Evolutionary conservation across 2,797 vertebrate species (phyloP).

Genomic region (Falco berigora): DNA sequence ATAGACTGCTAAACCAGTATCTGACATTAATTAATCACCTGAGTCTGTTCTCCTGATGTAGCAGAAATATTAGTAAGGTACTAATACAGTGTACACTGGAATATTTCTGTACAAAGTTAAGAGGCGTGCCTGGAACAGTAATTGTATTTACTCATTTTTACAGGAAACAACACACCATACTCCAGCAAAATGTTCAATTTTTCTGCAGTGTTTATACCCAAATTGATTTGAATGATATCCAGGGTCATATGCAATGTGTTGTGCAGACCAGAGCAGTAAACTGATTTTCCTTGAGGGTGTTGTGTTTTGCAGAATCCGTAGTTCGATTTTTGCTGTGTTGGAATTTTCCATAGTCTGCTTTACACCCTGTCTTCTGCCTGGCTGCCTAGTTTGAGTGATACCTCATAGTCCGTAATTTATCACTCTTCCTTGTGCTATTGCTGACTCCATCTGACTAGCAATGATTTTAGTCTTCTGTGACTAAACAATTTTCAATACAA

Average conservation of each 20-base stretch:
- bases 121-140: background rate
- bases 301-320: background rate
- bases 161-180: background rate
- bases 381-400: background rate
- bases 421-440: background rate
- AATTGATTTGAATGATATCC: background rate
- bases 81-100: background rate
- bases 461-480: background rate
- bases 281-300: background rate
- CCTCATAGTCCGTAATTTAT: background rate
- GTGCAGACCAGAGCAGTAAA: background rate
- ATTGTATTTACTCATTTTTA: background rate
- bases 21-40: background rate
- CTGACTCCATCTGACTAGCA: background rate
- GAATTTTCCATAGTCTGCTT: background rate
- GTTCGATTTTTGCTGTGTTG: background rate
- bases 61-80: background rate
- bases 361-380: background rate
- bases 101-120: background rate
- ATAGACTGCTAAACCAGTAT: background rate
- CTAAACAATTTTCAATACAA: background rate
- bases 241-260: background rate
- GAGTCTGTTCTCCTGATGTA: background rate
- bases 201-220: background rate
- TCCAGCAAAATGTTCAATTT: background rate